A percentile compares a stretch with the other conserved stretches of the same genome.
Conservation (phyloP, 2,113 vertebrate species). For the Chaetops frenatus region DNA sequence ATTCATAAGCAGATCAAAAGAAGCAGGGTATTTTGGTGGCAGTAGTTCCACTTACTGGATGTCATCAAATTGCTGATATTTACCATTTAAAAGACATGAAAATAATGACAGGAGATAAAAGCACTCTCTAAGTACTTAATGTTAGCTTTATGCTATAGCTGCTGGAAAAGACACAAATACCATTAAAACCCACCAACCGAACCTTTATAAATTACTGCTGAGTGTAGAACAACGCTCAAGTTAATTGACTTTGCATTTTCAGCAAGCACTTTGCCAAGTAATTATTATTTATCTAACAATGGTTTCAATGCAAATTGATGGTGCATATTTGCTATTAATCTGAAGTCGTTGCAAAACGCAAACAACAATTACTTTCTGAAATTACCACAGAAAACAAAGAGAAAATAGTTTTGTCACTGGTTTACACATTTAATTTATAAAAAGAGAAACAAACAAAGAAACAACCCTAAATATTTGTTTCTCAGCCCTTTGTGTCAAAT, state of each 20-base stretch:
- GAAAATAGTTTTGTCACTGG: background rate
- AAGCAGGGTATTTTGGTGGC: background rate
- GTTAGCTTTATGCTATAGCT: background rate
- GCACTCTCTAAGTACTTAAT: background rate
- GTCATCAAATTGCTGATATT: background rate
- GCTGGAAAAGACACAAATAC: slow-evolving; percentile 17
- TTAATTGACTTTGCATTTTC: slow-evolving; percentile 56
- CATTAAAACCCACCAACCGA: background rate
- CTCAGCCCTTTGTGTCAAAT: background rate
- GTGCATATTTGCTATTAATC: slow-evolving; percentile 31
- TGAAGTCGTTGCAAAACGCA: background rate
- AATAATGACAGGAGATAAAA: slow-evolving; percentile 10
- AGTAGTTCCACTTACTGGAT: background rate
- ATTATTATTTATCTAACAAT: slow-evolving; percentile 49
- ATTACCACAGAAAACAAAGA: slow-evolving; percentile 1
- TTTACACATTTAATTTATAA: background rate
- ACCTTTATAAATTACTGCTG: slow-evolving; percentile 25
- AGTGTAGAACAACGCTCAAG: slow-evolving; percentile 27
- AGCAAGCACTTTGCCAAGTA: slow-evolving; percentile 15
- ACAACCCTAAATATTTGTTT: background rate
- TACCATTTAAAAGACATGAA: background rate
- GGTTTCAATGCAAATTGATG: slow-evolving; percentile 25
- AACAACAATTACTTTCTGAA: slow-evolving; percentile 34
- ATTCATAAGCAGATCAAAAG: background rate
- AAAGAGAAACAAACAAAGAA: background rate